Percentiles rank a stretch among this genome's conserved stretches.
phyloP scores from a whole-genome alignment of 2,888 invertebrate genomes.

The Tetrapedia diversipes region DNA sequence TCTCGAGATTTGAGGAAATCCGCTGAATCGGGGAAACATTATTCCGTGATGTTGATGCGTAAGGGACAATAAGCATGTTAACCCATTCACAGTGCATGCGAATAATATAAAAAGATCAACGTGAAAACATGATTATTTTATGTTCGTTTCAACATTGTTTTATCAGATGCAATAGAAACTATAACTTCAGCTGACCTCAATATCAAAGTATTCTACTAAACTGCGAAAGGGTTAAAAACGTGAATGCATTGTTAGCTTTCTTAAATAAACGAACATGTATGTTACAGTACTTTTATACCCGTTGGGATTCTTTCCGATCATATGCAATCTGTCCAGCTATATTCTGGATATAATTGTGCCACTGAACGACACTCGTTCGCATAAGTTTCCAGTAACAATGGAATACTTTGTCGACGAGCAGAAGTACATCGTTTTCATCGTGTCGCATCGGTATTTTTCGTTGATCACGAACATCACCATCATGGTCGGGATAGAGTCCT shows the following conservation, averaged over 20 bases:
- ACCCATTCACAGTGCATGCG: no score
- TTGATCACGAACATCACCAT: neutral
- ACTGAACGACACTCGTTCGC: slow-evolving; percentile 12
- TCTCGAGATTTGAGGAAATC: neutral
- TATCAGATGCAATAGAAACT: neutral
- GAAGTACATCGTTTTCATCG: neutral
- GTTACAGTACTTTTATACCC: slow-evolving; percentile 13
- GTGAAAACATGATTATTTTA: no score
- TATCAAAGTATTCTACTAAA: no score
- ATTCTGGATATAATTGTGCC: slow-evolving; percentile 10
- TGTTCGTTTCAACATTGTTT: no score
- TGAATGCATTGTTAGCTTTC: no score
- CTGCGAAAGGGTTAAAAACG: no score
- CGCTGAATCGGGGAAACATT: neutral
- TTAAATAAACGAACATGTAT: no score
- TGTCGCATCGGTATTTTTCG: neutral
- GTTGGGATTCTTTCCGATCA: neutral
- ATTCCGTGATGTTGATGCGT: neutral
- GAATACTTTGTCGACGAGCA: slow-evolving; percentile 21
- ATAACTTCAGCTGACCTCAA: no score
- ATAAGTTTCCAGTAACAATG: neutral
- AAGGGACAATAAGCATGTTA: no score
- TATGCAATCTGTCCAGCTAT: neutral
- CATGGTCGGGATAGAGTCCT: neutral
- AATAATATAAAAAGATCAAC: no score